Evolutionary conservation across 2,888 invertebrate species (phyloP).

Genomic region (Dolichopus griseipennis): DNA sequence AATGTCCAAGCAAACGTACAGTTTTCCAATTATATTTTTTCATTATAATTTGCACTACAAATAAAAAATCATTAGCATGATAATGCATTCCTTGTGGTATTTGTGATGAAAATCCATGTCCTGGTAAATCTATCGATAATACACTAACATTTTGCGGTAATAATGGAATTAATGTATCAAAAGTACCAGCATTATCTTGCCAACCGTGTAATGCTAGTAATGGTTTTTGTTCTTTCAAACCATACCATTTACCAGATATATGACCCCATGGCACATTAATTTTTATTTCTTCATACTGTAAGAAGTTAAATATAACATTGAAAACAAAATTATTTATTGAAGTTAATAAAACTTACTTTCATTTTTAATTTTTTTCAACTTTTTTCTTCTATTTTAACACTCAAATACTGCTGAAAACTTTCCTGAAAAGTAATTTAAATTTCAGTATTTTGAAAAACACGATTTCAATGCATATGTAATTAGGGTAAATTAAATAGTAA

Average conservation of each 20-base stretch:
- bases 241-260: conserved; percentile 63
- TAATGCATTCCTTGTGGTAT: conserved; percentile 52
- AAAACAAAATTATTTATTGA: no score
- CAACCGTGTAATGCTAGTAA: conserved; percentile 67
- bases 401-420: no score
- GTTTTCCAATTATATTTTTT: conserved; percentile 61
- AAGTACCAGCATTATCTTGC: conserved; percentile 71
- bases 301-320: not conserved
- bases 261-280: conserved; percentile 63
- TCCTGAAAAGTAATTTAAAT: no score
- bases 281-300: conserved; percentile 52
- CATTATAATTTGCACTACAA: conserved; percentile 50
- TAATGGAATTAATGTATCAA: conserved; percentile 57
- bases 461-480: no score
- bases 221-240: conserved; percentile 49
- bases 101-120: conserved; percentile 63
- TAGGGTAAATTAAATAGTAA: no score
- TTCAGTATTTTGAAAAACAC: no score
- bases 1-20: conserved; percentile 60
- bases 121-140: conserved; percentile 59
- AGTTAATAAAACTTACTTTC: no score
- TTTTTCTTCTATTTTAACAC: no score
- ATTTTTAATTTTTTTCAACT: no score
- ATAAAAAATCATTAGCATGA: conserved; percentile 41
- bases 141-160: conserved; percentile 47